Evolutionary conservation across 1,140 invertebrate genomes (phyloP).

Genomic region (Polypedilum pembai): DNA sequence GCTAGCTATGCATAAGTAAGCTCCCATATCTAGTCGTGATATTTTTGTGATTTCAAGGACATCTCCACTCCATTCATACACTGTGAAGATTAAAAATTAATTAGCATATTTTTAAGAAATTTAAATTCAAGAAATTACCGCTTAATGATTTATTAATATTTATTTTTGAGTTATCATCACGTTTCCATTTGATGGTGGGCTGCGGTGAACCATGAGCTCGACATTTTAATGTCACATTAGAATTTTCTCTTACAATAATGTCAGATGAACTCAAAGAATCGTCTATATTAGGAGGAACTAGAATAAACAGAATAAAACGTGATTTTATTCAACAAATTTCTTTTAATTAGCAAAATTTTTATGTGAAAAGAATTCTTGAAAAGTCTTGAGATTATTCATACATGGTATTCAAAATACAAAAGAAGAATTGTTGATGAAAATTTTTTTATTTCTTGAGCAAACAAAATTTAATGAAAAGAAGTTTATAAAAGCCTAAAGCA

Average conservation of each 20-base stretch:
- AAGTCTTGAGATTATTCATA: constrained; percentile 14
- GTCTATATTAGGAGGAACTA: constrained; percentile 88
- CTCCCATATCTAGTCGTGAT: constrained; percentile 81
- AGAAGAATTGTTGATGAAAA: no score
- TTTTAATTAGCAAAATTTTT: no score
- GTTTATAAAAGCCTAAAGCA: no score
- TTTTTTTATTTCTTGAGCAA: no score
- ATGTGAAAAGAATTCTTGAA: not conserved
- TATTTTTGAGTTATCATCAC: constrained; percentile 77
- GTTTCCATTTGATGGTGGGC: constrained; percentile 82
- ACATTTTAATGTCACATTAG: constrained; percentile 80
- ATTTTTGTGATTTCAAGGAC: constrained; percentile 77
- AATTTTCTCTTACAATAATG: constrained; percentile 80
- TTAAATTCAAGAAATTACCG: constrained; percentile 46
- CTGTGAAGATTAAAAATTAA: constrained; percentile 45
- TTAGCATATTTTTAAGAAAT: not conserved
- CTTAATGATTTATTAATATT: constrained; percentile 71
- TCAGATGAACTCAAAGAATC: constrained; percentile 83
- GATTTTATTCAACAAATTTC: no score
- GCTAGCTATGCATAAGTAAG: constrained; percentile 79
- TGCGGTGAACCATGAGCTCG: constrained; percentile 81
- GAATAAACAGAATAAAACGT: constrained; percentile 36
- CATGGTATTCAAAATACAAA: no score
- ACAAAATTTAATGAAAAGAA: no score
- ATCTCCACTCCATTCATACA: constrained; percentile 72